Evolutionary conservation across 2,113 vertebrate species (phyloP), one percentile per base, ranked within the genome.

Genomic region (Neolamprologus falcicula): DNA sequence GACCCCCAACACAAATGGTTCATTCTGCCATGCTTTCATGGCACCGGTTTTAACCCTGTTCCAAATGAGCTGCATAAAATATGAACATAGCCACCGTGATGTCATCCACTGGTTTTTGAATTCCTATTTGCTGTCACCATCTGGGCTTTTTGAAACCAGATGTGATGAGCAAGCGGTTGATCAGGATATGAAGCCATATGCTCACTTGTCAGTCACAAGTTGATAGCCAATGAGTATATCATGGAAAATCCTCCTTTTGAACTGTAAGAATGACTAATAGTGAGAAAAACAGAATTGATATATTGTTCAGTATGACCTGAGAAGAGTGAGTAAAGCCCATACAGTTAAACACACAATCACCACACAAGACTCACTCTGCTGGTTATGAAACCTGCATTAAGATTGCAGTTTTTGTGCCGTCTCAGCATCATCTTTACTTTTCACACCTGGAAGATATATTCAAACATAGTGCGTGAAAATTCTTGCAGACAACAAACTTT

Each of bases 401-500:
- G 12, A 71, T 3, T 24, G 35, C 35, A 14, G 66, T 42, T 71
- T 71, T 45, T 42, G n/a, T 26, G 37, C n/a, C 1, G 1, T 42
- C 14, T 71, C 13, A 0, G 3, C 12, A 12, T 71, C 12, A 42
- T 14, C n/a, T 71, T 71, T 24, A 45, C 13, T 45, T 3, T 45
- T 73, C 37, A 17, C 8, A 45, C 68, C 68, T 73, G 68, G 37
- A 42, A 24, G 66, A 24, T 73, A 4, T 73, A 24, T 45, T 42
- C 8, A 47, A 3, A 71, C 0, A 63, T 33, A 63, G 0, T n/a
- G 31, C 3, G 13, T 71, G 19, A 26, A 45, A 71, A 26, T 26
- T 71, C 37, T 73, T 9, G 66, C 37, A 73, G 66, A 9, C 66
- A 45, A 26, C 21, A 5, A 73, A 26, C 37, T 10, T 26, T 73